Percentiles rank a stretch among this genome's conserved stretches.
Evolutionary conservation across 1,140 invertebrate species (phyloP).

Genomic region (Dolichoris vasculosae): DNA sequence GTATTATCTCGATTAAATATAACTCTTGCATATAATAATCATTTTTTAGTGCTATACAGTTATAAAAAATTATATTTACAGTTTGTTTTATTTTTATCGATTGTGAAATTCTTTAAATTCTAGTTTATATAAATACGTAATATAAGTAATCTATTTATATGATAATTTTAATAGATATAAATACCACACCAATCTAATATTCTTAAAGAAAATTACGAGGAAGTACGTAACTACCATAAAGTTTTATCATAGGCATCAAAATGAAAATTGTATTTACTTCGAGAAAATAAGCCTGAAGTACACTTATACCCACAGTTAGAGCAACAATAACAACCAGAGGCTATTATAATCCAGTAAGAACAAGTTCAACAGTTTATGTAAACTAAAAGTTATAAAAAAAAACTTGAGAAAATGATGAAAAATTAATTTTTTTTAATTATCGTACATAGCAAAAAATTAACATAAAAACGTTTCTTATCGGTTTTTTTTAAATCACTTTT

Average conservation of each 20-base stretch:
- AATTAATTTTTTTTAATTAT: too few relatives aligned
- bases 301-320: neutral
- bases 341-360: neutral
- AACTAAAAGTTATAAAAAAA: neutral
- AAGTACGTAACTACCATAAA: neutral
- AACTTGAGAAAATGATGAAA: too few relatives aligned
- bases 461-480: neutral
- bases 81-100: neutral
- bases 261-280: neutral
- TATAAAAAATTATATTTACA: neutral
- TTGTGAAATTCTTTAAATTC: neutral
- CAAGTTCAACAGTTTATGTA: neutral
- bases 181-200: neutral
- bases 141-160: neutral
- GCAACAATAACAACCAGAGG: neutral
- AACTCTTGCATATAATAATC: neutral
- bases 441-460: neutral
- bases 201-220: neutral
- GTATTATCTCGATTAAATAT: neutral
- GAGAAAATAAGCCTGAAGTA: neutral
- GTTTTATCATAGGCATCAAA: neutral
- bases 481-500: neutral
- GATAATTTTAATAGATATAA: constrained; percentile 3
- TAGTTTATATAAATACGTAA: neutral
- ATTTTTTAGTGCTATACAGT: neutral